phyloP scores from a whole-genome alignment of 2,113 vertebrate species.

The Tonatia bakeri region DNA sequence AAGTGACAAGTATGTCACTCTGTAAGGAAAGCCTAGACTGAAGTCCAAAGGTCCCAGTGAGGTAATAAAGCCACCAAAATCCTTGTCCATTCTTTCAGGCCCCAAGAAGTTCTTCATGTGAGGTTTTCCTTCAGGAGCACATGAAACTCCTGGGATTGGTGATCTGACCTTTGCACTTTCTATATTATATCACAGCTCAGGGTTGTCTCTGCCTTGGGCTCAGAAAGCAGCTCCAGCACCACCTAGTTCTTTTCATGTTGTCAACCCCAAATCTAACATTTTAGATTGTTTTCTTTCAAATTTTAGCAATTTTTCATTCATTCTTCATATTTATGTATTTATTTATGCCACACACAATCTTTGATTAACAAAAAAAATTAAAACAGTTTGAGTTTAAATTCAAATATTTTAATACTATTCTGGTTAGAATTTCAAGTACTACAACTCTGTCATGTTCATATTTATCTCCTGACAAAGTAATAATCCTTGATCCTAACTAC shows the following conservation, averaged over 20 bases:
- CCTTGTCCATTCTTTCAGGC: not conserved
- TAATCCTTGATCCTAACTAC: not conserved
- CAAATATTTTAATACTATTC: constrained; percentile 2
- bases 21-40: not conserved
- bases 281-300: not conserved
- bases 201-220: not conserved
- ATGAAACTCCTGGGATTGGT: not conserved
- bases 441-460: not conserved
- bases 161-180: not conserved
- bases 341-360: not conserved
- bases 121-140: not conserved
- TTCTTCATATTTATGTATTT: not conserved
- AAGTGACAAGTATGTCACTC: not conserved
- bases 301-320: not conserved
- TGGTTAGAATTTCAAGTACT: not conserved
- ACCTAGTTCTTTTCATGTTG: not conserved
- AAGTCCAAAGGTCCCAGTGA: not conserved
- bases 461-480: not conserved
- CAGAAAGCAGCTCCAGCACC: not conserved
- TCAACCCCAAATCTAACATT: not conserved
- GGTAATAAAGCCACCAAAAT: not conserved
- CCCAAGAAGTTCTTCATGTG: not conserved
- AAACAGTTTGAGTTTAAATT: not conserved
- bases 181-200: not conserved
- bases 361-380: not conserved